A percentile compares a stretch with the other conserved stretches of the same genome.
Conservation (phyloP, 1,140 invertebrate genomes). For the Cherax quadricarinatus region DNA sequence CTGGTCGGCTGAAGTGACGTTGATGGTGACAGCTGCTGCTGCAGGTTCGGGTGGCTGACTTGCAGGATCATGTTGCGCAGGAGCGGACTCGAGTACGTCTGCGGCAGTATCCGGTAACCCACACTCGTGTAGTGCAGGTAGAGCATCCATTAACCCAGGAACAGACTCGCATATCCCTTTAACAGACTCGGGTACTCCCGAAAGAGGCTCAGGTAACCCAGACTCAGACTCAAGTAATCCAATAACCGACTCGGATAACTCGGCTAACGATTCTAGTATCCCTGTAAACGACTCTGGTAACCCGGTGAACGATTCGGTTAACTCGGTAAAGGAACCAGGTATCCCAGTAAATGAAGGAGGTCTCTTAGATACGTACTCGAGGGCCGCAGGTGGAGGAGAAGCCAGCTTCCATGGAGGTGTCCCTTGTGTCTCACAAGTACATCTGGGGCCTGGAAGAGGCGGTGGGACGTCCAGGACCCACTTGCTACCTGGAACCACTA, state of each 20-base stretch:
- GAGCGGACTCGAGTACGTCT: not conserved
- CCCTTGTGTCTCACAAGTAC: slow-evolving; percentile 21
- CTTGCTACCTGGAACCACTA: not conserved
- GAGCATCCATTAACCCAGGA: too few species aligned
- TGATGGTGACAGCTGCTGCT: not conserved
- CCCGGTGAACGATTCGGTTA: too few species aligned
- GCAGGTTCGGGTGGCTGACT: not conserved
- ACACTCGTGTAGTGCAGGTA: not conserved
- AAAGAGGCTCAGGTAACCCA: too few species aligned
- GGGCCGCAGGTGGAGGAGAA: not conserved
- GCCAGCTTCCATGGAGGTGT: slow-evolving; percentile 42
- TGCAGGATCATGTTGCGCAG: not conserved
- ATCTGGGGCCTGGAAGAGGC: slow-evolving; percentile 32
- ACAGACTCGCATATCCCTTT: too few species aligned
- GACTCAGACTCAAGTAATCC: not conserved
- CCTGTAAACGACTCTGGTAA: too few species aligned
- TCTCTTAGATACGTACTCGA: too few species aligned
- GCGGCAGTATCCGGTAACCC: not conserved
- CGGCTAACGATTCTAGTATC: too few species aligned
- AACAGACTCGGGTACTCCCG: too few species aligned
- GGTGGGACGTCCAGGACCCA: slow-evolving; percentile 33
- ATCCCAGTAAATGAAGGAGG: too few species aligned
- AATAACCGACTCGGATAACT: too few species aligned
- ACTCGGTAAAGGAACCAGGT: too few species aligned
- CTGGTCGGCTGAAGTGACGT: not conserved